Evolutionary conservation across 2,113 vertebrate genomes (phyloP), one percentile per base, ranked within the genome.

Genomic region (Mirounga angustirostris): DNA sequence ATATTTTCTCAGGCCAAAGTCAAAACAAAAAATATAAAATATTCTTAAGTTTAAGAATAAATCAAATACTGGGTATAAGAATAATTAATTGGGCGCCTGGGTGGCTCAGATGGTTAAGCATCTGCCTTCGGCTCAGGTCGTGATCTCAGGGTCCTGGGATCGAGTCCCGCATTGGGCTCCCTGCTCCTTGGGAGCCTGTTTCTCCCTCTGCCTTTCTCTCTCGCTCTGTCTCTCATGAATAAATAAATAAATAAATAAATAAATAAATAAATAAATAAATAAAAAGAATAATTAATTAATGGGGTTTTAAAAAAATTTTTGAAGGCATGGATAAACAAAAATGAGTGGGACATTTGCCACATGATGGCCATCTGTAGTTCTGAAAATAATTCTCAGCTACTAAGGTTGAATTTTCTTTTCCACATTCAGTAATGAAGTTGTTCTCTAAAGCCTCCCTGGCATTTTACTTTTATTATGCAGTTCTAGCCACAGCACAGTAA

Each of bases 401-500:
- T 26, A 61, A 80, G 11, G 8, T 56, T 85, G 76, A 83, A 74
- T 63, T 93, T 85, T 52, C 46, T 79, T 13, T 89, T 69, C 46
- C 7, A 14, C 2, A 54, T 54, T 76, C 81, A 95, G 10, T 93
- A 95, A 95, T 43, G 43, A 81, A 86, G 12, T 28, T 81, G 36
- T 91, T 89, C n/a, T 71, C 54, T 43, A 86, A 89, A 95, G 30
- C 73, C 36, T 93, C 15, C 9, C 33, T 94, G 63, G 36, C 81
- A 91, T 93, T 96, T 94, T 78, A 46, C n/a, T 81, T 98, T 94
- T 89, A 73, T 96, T 82, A 83, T 26, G 13, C 28, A 61, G 59
- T 54, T 91, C 50, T 85, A 52, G 13, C 33, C 78, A 95, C 5
- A 79, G 21, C 54, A 83, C 30, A 91, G n/a, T 58, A 59, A 30